Evolutionary conservation across 2,888 invertebrate species (phyloP).

Genomic region (Chloroclysta siterata): DNA sequence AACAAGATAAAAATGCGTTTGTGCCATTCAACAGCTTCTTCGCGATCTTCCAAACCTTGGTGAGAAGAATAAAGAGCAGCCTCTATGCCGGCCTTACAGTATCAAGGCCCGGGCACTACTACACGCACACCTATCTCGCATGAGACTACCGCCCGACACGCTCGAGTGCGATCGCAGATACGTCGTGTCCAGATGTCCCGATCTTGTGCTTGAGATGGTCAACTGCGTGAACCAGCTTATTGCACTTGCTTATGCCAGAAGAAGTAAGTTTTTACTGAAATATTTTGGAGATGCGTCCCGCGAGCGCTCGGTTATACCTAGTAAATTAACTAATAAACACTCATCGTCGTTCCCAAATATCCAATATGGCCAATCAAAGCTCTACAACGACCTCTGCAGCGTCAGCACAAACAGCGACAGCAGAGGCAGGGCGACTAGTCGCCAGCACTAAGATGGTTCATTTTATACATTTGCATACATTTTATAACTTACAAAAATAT

Average conservation of each 20-base stretch:
- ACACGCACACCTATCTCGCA: constrained; percentile 97
- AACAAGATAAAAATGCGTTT: background rate
- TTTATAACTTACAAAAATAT: too few species aligned
- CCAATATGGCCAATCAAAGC: too few species aligned
- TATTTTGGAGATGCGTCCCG: too few species aligned
- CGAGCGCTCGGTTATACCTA: too few species aligned
- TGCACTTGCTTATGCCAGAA: constrained; percentile 94
- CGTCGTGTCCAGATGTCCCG: constrained; percentile 95
- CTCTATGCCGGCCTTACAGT: constrained; percentile 96
- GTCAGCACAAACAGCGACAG: too few species aligned
- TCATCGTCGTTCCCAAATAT: too few species aligned
- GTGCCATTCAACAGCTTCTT: constrained; percentile 87
- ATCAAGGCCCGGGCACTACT: constrained; percentile 96
- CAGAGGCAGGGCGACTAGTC: too few species aligned
- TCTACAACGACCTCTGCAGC: too few species aligned
- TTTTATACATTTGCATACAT: too few species aligned
- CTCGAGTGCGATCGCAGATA: constrained; percentile 94
- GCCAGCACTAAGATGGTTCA: too few species aligned
- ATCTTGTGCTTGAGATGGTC: constrained; percentile 98
- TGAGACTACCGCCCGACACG: constrained; percentile 90
- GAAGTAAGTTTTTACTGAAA: constrained; percentile 86
- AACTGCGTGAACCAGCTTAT: constrained; percentile 97
- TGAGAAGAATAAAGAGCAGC: constrained; percentile 98
- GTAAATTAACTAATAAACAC: too few species aligned
- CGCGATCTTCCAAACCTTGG: constrained; percentile 95